Evolutionary conservation across 1,140 invertebrate genomes (phyloP), one percentile per base, ranked within the genome.

Genomic region (Cydia splendana): DNA sequence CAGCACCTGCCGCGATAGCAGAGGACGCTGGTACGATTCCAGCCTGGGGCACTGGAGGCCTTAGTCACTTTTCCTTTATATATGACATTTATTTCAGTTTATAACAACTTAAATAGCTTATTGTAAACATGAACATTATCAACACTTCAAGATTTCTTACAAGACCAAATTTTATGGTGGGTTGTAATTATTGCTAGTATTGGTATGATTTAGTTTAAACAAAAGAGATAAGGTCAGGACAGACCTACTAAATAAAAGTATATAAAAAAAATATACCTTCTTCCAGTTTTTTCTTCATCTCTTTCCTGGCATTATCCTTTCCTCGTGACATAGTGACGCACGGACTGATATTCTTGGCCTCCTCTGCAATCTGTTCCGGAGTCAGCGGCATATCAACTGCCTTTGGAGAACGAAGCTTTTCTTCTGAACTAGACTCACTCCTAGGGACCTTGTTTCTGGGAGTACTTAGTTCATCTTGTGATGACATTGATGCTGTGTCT

Each of bases 371-470:
- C 20, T 88, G 83, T 74, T 89, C 85, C 4, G 87, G 88, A 28
- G 90, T 91, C 77, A 83, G 75, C 0, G 67, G 53, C 6, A 76
- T 9, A 51, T 87, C 78, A 1, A 65, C 48, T 9, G 79, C 79
- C 74, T 87, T 85, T 0, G 89, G 88, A 24, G 90, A 90, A 0
- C 87, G 75, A 0, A 91, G 77, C 65, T 80, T 83, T 74, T 90
- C 88, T 76, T 91, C 88, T n/a, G 88, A 90, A 67, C 83, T 89
- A 0, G 89, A 91, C 65, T 91, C 89, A 80, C 87, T 89, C 65
- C 87, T 91, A 6, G 89, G 88, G 15, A 88, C 73, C 10, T 74
- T 65, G 38, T 82, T 84, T 48, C 81, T 84, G 10, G 87, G 85
- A 20, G 84, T 88, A 6, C 76, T 42, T 24, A 42, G 9, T 65